Evolutionary conservation across 2,888 invertebrate species (phyloP), one percentile per base, ranked within the genome.

Genomic region (Pachycephus smyrnensis): DNA sequence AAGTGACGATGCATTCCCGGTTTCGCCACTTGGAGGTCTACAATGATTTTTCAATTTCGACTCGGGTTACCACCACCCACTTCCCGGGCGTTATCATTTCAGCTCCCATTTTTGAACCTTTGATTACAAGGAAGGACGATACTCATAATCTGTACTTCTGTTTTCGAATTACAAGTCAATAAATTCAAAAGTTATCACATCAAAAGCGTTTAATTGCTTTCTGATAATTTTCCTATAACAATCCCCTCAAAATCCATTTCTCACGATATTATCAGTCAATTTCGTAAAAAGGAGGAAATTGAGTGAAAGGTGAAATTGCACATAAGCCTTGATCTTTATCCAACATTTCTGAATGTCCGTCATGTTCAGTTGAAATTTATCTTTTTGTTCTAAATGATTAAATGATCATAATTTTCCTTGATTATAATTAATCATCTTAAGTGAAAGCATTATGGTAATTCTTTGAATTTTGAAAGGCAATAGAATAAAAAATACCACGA

Each of bases 291-390:
- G 9, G 1, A 23, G 9, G 23, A 55, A 55, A 23, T 9, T 55
- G 9, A 77, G 83, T 79, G 83, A 83, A 83, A 83, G 83, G 77
- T 75, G 11, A 76, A 79, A 76, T 77, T 55, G 76, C 75, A 32
- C 68, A 71, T 36, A 40, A 76, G 68, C 40, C 40, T 55, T 55
- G 55, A 55, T 15, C 55, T 55, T 55, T 23, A 55, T 23, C 55
- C 23, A 55, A 23, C 55, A 55, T 23, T 55, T 23, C 23, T 55
- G 15, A 23, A 55, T 55, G 23, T 4, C 3, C 2, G 55, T 23
- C 55, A 55, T 23, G 55, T 9, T 55, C 1, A 6, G 55, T 9
- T 55, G 9, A 55, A 2, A 55, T 55, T 55, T 2, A 55, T 55
- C 9, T 23, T 55, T 55, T 55, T 55, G 40, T 9, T 55, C 15